These are phyloP conservation scores for Macroglossus sobrinus DNA, from an alignment of 2,113 vertebrate genomes.

Conservation along the genomic window DNA sequence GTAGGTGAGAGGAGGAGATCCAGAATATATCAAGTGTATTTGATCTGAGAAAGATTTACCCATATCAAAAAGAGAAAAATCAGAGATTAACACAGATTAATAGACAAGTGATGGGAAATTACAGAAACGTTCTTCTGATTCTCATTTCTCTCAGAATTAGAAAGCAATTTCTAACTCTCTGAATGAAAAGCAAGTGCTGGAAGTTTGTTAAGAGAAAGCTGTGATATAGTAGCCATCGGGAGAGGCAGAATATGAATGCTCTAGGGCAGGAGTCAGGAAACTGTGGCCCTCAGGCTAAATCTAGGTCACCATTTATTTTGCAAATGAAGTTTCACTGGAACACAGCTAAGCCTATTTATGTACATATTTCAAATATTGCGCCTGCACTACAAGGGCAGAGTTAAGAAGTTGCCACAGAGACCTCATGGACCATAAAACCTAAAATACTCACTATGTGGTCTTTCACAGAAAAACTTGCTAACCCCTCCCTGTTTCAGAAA, in stretches of 20 bases:
- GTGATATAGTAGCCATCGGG: neutral
- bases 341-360: neutral
- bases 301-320: neutral
- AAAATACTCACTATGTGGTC: neutral
- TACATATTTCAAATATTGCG: neutral
- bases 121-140: neutral
- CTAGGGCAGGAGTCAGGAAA: neutral
- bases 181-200: neutral
- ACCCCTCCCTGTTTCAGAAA: neutral
- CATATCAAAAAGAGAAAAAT: neutral
- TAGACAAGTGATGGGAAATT: neutral
- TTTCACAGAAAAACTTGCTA: neutral
- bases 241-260: neutral
- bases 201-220: neutral
- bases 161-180: neutral
- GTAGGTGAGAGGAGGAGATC: neutral
- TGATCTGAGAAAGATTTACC: neutral
- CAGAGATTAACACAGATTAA: neutral
- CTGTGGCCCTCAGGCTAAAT: neutral
- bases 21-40: neutral
- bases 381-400: neutral
- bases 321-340: neutral
- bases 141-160: neutral
- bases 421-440: neutral
- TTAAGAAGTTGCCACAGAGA: neutral